Evolutionary conservation across 2,888 invertebrate species (phyloP), one percentile per base, ranked within the genome.

Genomic region (Trilocha varians): DNA sequence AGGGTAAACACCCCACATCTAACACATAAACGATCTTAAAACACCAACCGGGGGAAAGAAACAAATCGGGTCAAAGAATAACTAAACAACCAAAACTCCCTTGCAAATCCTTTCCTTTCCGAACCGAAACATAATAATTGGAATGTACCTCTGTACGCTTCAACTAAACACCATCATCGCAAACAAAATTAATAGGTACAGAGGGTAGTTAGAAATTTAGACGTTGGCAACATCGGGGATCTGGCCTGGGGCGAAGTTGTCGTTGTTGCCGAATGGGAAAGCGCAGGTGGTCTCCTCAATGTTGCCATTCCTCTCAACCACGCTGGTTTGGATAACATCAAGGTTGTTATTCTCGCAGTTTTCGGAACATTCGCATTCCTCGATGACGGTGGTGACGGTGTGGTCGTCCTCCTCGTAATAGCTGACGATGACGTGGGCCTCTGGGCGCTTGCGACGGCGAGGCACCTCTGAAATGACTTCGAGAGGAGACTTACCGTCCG

Each of bases 291-390:
- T 16, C n/a, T 37, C 49, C 0, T 65, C 53, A 1, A 71, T 47
- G 32, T 79, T 79, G 0, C 83, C 83, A 25, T 80, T 82, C 9
- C 59, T 47, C 43, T 78, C 79, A 0, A 77, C 53, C 0, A 74
- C 41, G 0, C 69, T 60, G 0, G 70, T 69, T 4, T 65, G 62
- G 16, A 51, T 44, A 1, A 48, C 47, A 3, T 49, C 53, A 1
- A 60, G 33, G 38, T 78, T 77, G 49, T 77, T 77, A 40, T 73
- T 73, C 9, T 61, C 51, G 1, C 46, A 25, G 11, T 46, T 47
- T 2, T 57, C 53, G 0, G 59, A 43, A 45, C 61, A 62, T 0
- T 39, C 43, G 52, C 62, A 63, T 0, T 44, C 38, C 0, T 44
- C 32, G 0, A 66, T 50, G 1, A 59, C 57, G 4, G 66, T 46